phyloP scores from a whole-genome alignment of 37 sponge, comb jelly and placozoan species.

The Chondrilla cf. caribensis region DNA sequence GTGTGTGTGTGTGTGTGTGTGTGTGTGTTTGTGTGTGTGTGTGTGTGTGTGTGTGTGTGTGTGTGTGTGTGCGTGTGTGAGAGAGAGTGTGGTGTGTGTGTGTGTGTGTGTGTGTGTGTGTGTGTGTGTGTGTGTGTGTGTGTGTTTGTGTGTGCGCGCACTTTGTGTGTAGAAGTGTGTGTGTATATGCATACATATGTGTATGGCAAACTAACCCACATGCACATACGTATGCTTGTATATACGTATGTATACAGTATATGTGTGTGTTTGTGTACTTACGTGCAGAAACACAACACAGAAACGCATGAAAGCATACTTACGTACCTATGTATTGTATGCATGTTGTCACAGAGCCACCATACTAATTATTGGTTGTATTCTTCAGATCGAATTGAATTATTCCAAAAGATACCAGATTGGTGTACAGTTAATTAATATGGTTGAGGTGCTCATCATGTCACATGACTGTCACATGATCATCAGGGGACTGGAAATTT shows the following conservation, averaged over 20 bases:
- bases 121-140: neutral
- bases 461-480: slow-evolving; percentile 21
- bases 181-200: neutral
- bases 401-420: neutral
- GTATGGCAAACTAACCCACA: too few relatives aligned
- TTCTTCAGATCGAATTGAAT: slow-evolving; percentile 8
- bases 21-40: slow-evolving; percentile 1
- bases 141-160: neutral
- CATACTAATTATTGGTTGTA: neutral
- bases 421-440: neutral
- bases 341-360: too few relatives aligned
- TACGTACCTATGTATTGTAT: too few relatives aligned
- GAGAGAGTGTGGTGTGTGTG: too few relatives aligned
- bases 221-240: slow-evolving; percentile 1
- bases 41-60: slow-evolving; percentile 6
- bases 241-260: neutral
- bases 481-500: slow-evolving; percentile 17
- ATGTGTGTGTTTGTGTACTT: neutral
- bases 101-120: neutral
- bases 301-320: too few relatives aligned
- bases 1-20: neutral
- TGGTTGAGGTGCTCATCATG: neutral
- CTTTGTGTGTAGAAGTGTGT: too few relatives aligned
- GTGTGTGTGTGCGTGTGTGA: neutral
- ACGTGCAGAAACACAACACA: neutral